Percentiles rank a stretch among this genome's conserved stretches.
Conservation (phyloP, 2,888 invertebrate genomes). For the Trichogramma dendrolimi region DNA sequence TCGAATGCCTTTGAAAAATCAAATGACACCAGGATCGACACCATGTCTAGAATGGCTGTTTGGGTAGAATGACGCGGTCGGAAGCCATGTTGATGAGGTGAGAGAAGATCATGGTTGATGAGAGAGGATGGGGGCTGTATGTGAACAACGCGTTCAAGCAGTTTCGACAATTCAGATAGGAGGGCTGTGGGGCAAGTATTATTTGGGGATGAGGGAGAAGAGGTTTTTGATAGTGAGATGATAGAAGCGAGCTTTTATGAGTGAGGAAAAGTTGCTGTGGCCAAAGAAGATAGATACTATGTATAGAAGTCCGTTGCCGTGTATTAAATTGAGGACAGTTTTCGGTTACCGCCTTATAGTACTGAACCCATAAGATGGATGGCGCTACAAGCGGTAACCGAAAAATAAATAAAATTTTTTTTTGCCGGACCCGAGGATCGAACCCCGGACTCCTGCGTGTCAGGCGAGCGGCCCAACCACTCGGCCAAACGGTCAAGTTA, state of each 20-base stretch:
- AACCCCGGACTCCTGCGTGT: no score
- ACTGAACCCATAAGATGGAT: no score
- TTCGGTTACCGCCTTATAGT: no score
- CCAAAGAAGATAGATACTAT: no score
- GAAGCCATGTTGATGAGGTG: neutral
- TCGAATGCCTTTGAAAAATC: slow-evolving; percentile 3
- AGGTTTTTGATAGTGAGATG: neutral
- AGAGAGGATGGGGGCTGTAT: neutral
- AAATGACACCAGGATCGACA: neutral
- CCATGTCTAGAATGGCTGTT: neutral
- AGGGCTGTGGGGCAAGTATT: slow-evolving; percentile 1
- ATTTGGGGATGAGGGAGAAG: neutral
- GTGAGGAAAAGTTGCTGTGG: neutral
- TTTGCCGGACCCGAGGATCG: no score
- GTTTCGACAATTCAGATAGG: neutral
- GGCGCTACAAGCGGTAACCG: no score
- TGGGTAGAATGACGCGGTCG: neutral
- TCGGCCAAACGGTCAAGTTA: no score
- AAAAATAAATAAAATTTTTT: no score
- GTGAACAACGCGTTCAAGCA: slow-evolving; percentile 3
- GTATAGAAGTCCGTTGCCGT: no score
- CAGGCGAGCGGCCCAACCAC: no score
- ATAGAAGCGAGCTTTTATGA: neutral
- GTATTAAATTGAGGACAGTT: no score
- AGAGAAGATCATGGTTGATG: neutral